Base-by-base conservation (phyloP, 2,113 vertebrate species). In the Meriones unguiculatus region DNA sequence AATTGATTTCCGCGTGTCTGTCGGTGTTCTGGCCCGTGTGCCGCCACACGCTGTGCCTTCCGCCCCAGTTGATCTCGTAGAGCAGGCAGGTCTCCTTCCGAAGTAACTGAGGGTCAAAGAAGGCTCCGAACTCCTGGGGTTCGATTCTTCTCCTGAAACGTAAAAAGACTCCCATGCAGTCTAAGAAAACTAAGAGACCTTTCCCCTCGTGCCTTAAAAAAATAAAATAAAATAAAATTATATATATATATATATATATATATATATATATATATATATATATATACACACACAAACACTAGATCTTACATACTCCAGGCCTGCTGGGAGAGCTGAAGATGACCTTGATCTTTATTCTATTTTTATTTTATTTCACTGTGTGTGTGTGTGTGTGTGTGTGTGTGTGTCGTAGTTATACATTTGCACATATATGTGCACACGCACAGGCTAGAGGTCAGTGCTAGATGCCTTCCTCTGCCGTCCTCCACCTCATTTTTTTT, bases 1-100 rank as follows among this genome's bases (percentile, higher is more conserved):
- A 98, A 30, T 98, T 98, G 35, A 97, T 2, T 98, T 98, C 98
- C 20, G 89, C 98, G 0, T 98, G 98, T 11, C 69, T 87, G 1
- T 1, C 0, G 24, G 0, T 12, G 65, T 65, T 98, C 89, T 80
- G 82, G 90, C 97, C 50, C 14, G 97, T 87, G 28, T 75, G 95
- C 77, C 96, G 93, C 98, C 98, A 98, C 54, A 93, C 9, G 0
- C 14, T 46, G 0, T 1, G 20, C 72, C 92, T 87, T 0, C 0
- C 25, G 0, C 88, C 91, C 98, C 98, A 98, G 13, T 35, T 81
- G 95, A 98, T 75, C 93, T 98, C 98, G 18, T 98, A 98, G 7
- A 99, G 94, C 89, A 99, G 91, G 62, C 93, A 97, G 18, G 98
- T 54, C 10, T 28, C 87, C 6, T 9, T 87, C 18, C 91, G 96